Conservation (phyloP, 2,888 invertebrate species). For the Drepana falcataria region DNA sequence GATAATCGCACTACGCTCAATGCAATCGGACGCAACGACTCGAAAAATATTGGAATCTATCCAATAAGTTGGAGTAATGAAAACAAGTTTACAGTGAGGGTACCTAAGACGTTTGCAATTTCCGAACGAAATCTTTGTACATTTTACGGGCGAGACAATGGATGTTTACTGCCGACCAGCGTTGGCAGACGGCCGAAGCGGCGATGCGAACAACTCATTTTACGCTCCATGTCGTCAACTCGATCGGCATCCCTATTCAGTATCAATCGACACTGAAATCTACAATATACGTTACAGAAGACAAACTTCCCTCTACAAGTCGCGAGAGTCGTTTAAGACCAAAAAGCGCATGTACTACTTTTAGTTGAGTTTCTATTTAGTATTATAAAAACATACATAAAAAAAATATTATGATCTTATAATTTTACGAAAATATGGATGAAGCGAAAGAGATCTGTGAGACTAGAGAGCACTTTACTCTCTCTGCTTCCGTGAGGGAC, state of each 20-base stretch:
- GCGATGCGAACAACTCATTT: conserved; percentile 70
- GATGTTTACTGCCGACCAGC: conserved; percentile 58
- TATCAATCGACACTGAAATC: conserved; percentile 48
- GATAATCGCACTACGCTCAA: conserved; percentile 47
- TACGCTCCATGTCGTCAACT: conserved; percentile 60
- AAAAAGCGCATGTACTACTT: too few species aligned
- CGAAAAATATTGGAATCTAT: conserved; percentile 71
- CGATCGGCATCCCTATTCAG: conserved; percentile 50
- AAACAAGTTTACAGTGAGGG: conserved; percentile 61
- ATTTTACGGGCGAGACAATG: conserved; percentile 64
- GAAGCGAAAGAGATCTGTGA: too few species aligned
- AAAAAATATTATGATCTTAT: too few species aligned
- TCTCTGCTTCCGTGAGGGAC: too few species aligned
- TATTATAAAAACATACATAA: too few species aligned
- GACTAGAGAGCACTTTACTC: too few species aligned
- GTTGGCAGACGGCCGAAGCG: conserved; percentile 60
- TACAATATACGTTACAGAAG: conserved; percentile 28
- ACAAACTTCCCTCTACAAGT: conserved; percentile 6
- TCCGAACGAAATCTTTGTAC: conserved; percentile 65
- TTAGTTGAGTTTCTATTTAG: too few species aligned
- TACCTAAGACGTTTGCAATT: conserved; percentile 64
- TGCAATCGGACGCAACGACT: conserved; percentile 60
- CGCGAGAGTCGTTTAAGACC: not conserved
- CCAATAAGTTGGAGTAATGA: conserved; percentile 74
- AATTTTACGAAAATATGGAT: too few species aligned